A percentile compares a stretch with the other conserved stretches of the same genome.
phyloP scores from a whole-genome alignment of 2,888 invertebrate genomes.

The Adela reaumurella region DNA sequence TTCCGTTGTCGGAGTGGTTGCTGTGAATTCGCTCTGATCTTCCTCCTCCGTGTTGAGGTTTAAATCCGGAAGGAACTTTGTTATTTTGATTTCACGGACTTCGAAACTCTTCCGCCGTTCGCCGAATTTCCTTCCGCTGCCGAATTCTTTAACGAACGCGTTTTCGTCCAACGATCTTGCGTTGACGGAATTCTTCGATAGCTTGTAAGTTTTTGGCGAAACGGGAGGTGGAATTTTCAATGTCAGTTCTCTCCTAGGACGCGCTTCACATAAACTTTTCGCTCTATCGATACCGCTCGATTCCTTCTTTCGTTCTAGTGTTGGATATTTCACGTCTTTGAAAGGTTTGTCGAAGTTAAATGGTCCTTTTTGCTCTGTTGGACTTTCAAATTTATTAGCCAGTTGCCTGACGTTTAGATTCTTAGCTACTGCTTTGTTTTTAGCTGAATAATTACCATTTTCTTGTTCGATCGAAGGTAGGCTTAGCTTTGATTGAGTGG shows the following conservation, averaged over 20 bases:
- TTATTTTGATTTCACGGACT: conserved; percentile 57
- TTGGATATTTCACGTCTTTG: conserved; percentile 39
- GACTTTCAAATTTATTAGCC: conserved; percentile 62
- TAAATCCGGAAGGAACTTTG: conserved; percentile 47
- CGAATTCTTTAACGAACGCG: conserved; percentile 68
- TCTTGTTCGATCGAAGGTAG: conserved; percentile 20
- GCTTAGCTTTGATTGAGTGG: conserved; percentile 1
- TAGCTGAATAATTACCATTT: conserved; percentile 33
- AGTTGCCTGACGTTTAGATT: conserved; percentile 59
- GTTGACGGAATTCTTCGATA: conserved; percentile 59
- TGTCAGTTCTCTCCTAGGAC: conserved; percentile 19
- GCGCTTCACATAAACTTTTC: conserved; percentile 18
- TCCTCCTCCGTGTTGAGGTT: conserved; percentile 36
- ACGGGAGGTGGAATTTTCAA: conserved; percentile 54
- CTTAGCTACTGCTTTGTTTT: conserved; percentile 16
- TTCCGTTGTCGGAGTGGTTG: conserved; percentile 58
- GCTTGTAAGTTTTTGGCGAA: conserved; percentile 54
- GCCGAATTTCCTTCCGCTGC: conserved; percentile 20
- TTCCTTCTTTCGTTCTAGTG: conserved; percentile 30
- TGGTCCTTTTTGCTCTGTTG: conserved; percentile 54
- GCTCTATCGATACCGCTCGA: conserved; percentile 17
- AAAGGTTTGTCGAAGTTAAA: conserved; percentile 52
- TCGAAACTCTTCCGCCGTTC: conserved; percentile 62
- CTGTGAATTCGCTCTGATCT: conserved; percentile 19
- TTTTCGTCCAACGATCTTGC: conserved; percentile 71